Evolutionary conservation across 2,888 invertebrate genomes (phyloP), one percentile per base, ranked within the genome.

Genomic region (Idaea aversata): DNA sequence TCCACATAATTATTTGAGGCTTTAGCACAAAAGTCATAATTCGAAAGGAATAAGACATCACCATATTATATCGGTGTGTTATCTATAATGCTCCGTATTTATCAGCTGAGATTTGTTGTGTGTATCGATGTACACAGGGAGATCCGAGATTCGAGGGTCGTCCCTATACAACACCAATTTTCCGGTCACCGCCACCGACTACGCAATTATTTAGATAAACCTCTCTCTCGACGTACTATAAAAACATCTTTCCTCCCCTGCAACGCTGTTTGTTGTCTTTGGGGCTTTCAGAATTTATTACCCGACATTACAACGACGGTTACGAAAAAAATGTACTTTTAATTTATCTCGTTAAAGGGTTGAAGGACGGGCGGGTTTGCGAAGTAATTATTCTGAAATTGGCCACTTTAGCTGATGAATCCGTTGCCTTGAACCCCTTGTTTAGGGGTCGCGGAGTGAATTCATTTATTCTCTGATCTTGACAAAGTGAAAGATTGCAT

Each of bases 341-440:
- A 93, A 93, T 93, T 93, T 92, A 91, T 93, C 92, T 92, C 91
- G 91, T 92, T 93, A 93, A 93, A 93, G 93, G 93, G 92, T 93
- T 93, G 91, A 92, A 88, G 90, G 88, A 91, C 91, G 90, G 83
- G 82, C 82, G 85, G 91, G 90, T 88, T 88, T 87, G 90, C 89
- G 89, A 83, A 92, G 92, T 92, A 92, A 93, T 93, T 93, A 91
- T 90, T 89, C 90, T 88, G 84, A 84, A 92, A 93, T 93, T 93
- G 92, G 89, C 91, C 93, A 93, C 93, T 93, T 91, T 91, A 83
- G 83, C 89, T 91, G 92, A 93, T 93, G 92, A 93, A 91, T 92
- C 89, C 88, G 86, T 90, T 88, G 74, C 82, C 77, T 78, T 79
- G 83, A 85, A 87, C 89, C 47, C 88, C 86, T 88, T 85, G 81